phyloP scores from a whole-genome alignment of 2,888 invertebrate species.

The Caradrina clavipalpis region DNA sequence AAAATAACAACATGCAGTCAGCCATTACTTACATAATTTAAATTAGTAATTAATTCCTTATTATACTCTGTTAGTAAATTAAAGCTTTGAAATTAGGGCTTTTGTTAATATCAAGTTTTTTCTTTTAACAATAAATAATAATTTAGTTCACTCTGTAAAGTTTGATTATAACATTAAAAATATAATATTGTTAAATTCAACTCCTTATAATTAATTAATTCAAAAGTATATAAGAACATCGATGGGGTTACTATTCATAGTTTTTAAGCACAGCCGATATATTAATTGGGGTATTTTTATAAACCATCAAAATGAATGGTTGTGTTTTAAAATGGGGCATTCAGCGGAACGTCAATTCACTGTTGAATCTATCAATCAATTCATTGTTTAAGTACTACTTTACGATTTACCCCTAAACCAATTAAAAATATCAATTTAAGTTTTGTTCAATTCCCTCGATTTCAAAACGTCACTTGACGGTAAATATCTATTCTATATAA shows the following conservation, averaged over 20 bases:
- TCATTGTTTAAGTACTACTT: constrained; percentile 17
- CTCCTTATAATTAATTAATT: constrained; percentile 34
- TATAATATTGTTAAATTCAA: constrained; percentile 41
- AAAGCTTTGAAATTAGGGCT: constrained; percentile 41
- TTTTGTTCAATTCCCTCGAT: constrained; percentile 34
- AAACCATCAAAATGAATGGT: background rate
- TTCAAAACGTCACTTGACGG: background rate
- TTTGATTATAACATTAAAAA: constrained; percentile 28
- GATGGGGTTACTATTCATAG: constrained; percentile 12
- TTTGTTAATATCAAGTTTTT: constrained; percentile 20
- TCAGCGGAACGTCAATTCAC: background rate
- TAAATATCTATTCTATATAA: constrained; percentile 19
- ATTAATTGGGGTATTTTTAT: constrained; percentile 16
- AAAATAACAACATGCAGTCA: constrained; percentile 20
- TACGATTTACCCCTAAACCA: background rate
- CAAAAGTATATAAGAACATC: constrained; percentile 7
- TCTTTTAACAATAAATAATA: constrained; percentile 13
- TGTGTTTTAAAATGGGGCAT: constrained; percentile 1
- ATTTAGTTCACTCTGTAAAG: constrained; percentile 8
- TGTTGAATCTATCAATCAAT: constrained; percentile 14
- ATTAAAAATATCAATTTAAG: constrained; percentile 23
- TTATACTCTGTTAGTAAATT: constrained; percentile 48
- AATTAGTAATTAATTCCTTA: constrained; percentile 24
- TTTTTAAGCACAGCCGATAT: constrained; percentile 50
- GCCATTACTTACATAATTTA: constrained; percentile 17